phyloP scores from a whole-genome alignment of 2,113 vertebrate species.

The Guaruba guarouba region DNA sequence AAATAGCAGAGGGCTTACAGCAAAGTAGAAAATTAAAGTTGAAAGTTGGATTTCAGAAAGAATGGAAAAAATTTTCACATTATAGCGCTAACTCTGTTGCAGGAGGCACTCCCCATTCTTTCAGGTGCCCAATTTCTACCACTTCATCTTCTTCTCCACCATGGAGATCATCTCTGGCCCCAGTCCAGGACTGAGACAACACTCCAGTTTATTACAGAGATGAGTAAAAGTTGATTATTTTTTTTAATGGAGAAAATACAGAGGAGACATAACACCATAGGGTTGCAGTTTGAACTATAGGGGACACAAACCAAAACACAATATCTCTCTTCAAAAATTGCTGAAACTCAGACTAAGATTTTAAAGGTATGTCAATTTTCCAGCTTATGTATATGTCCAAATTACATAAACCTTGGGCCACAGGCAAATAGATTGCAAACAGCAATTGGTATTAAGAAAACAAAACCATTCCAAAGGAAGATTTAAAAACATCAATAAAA shows the following conservation, averaged over 20 bases:
- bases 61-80: background rate
- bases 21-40: background rate
- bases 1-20: background rate
- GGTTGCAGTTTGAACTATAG: background rate
- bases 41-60: background rate
- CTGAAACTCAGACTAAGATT: background rate
- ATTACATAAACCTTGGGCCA: background rate
- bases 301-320: background rate
- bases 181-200: background rate
- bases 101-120: background rate
- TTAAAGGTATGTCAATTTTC: background rate
- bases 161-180: background rate
- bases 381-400: background rate
- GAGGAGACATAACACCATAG: background rate
- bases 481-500: background rate
- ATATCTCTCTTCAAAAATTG: background rate
- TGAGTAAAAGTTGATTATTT: background rate
- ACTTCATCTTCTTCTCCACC: background rate
- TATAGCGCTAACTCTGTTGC: background rate
- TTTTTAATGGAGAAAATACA: background rate
- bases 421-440: background rate
- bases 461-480: background rate
- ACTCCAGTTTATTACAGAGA: background rate
- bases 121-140: background rate
- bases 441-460: background rate